Evolutionary conservation across 2,797 vertebrate genomes (phyloP).

Genomic region (Rhinatrema bivittatum): DNA sequence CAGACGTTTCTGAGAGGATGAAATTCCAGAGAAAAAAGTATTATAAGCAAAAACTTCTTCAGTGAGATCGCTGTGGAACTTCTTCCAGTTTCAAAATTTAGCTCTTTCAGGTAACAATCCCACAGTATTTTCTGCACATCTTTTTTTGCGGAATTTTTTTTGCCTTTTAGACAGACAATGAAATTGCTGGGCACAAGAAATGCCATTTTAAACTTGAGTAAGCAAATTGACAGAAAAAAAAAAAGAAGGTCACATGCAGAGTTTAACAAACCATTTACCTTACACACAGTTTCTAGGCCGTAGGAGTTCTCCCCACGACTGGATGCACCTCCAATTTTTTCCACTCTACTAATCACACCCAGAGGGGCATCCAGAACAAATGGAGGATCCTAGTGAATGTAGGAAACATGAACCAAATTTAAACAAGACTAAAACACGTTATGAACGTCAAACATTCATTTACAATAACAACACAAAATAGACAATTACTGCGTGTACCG

Average conservation of each 20-base stretch:
- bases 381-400: constrained; percentile 66
- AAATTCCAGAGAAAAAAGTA: too few species aligned
- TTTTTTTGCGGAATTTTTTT: too few species aligned
- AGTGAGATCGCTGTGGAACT: too few species aligned
- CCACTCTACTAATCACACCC: constrained; percentile 88
- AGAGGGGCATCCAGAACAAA: constrained; percentile 91
- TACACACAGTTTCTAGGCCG: constrained; percentile 80
- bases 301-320: constrained; percentile 85
- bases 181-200: constrained; percentile 1
- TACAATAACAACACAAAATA: constrained; percentile 21
- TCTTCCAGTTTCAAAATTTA: too few species aligned
- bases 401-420: too few species aligned
- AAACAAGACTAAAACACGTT: not conserved
- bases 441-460: constrained; percentile 29
- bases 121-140: too few species aligned
- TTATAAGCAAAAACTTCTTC: too few species aligned
- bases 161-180: too few species aligned
- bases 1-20: too few species aligned
- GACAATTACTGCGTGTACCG: not conserved
- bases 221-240: not conserved
- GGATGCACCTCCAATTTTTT: constrained; percentile 83
- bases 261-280: constrained; percentile 68
- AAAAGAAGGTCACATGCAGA: too few species aligned
- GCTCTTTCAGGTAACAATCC: too few species aligned
- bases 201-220: not conserved